Evolutionary conservation across 2,888 invertebrate species (phyloP).

Genomic region (Ceramica pisi): DNA sequence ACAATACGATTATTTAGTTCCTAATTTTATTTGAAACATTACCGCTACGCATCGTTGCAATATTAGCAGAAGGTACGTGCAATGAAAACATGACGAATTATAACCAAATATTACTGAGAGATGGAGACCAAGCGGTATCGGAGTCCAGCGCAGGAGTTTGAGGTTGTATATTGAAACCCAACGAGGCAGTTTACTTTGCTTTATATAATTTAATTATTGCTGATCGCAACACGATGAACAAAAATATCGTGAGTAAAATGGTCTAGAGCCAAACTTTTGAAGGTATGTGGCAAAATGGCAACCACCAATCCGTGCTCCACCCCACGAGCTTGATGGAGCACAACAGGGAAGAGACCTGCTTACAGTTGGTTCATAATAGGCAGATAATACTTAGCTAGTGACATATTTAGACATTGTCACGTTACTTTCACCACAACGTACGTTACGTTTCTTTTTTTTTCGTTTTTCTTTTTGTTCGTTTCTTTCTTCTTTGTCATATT

Average conservation of each 20-base stretch:
- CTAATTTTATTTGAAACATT: slow-evolving; percentile 39
- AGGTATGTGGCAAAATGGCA: not conserved
- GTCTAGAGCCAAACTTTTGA: not conserved
- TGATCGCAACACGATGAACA: not conserved
- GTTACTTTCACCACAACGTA: too few species aligned
- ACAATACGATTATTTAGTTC: slow-evolving; percentile 5
- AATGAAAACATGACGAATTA: slow-evolving; percentile 15
- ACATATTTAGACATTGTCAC: not conserved
- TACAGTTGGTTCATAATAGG: not conserved
- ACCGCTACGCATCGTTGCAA: slow-evolving; percentile 10
- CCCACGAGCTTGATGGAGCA: too few species aligned
- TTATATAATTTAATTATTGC: not conserved
- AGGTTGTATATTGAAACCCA: not conserved
- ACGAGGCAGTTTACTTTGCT: not conserved
- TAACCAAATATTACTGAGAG: not conserved
- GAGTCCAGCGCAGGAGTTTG: not conserved
- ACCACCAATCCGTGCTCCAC: too few species aligned
- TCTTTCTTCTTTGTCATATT: too few species aligned
- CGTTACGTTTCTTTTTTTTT: not conserved
- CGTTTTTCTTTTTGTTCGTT: too few species aligned
- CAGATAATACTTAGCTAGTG: not conserved
- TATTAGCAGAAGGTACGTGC: not conserved
- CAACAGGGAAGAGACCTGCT: too few species aligned
- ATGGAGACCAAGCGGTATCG: accelerated
- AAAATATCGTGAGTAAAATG: too few species aligned